Conservation (phyloP, 2,797 vertebrate species). For the Pyrrhura leucotis region DNA sequence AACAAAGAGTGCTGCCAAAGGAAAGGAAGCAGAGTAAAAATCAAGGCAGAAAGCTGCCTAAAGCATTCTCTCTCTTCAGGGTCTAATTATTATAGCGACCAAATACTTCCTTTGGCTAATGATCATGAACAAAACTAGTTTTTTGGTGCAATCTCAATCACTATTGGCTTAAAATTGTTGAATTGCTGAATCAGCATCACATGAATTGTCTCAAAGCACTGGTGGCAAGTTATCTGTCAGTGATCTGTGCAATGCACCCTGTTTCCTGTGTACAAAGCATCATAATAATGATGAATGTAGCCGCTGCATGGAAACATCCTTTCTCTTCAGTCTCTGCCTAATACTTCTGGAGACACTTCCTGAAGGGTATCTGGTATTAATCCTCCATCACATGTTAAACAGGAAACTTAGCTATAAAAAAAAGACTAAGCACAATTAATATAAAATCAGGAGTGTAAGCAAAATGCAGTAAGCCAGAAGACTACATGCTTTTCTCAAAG, state of each 20-base stretch:
- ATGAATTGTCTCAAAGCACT: background rate
- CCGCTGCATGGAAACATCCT: background rate
- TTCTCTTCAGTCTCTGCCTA: background rate
- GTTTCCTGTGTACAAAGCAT: background rate
- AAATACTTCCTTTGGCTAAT: slow-evolving; percentile 23
- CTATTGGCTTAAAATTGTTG: background rate
- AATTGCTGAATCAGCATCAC: background rate
- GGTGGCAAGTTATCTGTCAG: background rate
- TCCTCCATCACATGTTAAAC: background rate
- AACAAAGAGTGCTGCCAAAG: background rate
- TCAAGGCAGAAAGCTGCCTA: background rate
- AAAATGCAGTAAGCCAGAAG: background rate
- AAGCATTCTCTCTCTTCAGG: slow-evolving; percentile 24
- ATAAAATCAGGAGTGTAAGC: background rate
- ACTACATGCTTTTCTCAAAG: background rate
- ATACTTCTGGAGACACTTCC: background rate
- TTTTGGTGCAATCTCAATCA: background rate
- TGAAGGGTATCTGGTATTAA: background rate
- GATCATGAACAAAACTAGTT: background rate
- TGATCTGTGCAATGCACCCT: background rate
- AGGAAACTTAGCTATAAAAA: background rate
- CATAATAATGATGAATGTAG: background rate
- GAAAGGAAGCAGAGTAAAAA: background rate
- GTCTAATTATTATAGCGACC: background rate
- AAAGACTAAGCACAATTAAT: background rate